Percentiles rank a stretch among this genome's conserved stretches.
These are phyloP conservation scores for Drosophila orena DNA, from an alignment of 1,140 invertebrate genomes.

Conservation along the genomic window DNA sequence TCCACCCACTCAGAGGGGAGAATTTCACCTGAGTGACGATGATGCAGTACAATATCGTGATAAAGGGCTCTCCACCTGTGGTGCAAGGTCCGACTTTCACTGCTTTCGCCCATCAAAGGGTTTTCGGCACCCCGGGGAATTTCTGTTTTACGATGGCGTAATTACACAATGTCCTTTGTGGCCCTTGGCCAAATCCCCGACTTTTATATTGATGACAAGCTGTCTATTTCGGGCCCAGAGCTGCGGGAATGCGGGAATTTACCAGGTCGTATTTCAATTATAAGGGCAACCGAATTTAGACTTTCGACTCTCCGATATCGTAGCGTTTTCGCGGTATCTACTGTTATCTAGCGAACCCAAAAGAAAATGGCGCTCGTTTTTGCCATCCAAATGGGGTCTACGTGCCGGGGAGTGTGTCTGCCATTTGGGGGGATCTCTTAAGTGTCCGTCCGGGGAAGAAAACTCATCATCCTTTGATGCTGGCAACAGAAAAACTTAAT, in stretches of 20 bases:
- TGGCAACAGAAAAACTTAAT: constrained; percentile 71
- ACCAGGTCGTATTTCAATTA: constrained; percentile 69
- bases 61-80: constrained; percentile 27
- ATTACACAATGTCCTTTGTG: constrained; percentile 32
- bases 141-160: constrained; percentile 30
- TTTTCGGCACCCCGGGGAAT: constrained; percentile 28
- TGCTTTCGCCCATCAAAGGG: constrained; percentile 30
- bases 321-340: constrained; percentile 32
- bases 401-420: constrained; percentile 59
- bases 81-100: constrained; percentile 49
- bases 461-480: constrained; percentile 75
- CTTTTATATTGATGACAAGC: constrained; percentile 68
- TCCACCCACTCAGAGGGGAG: constrained; percentile 35
- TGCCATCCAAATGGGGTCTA: constrained; percentile 31
- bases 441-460: constrained; percentile 35
- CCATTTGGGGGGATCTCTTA: constrained; percentile 37
- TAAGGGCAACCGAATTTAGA: constrained; percentile 66
- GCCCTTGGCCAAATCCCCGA: constrained; percentile 28
- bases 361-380: constrained; percentile 63
- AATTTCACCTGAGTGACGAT: constrained; percentile 13
- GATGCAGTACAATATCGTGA: not conserved
- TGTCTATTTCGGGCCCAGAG: constrained; percentile 60
- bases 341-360: constrained; percentile 58
- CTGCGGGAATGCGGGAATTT: constrained; percentile 46
- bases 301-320: constrained; percentile 73